Percentiles rank a stretch among this genome's conserved stretches.
Conservation (phyloP, 2,797 vertebrate genomes). For the Amphiprion clarkii region DNA sequence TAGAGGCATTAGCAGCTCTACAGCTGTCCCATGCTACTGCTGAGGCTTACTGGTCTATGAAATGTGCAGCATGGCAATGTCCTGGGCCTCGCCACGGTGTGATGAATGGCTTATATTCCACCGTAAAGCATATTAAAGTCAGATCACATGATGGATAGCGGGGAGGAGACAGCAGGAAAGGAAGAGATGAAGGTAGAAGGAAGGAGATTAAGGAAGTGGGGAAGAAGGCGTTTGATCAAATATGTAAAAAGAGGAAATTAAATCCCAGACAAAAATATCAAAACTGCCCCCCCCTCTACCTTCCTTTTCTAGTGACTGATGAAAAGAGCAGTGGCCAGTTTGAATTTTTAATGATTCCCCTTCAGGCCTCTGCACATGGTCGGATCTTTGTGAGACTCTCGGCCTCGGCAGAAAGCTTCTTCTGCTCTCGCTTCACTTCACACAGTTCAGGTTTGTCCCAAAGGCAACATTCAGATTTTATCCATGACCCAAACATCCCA, state of each 20-base stretch:
- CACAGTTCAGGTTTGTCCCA: slow-evolving; percentile 49
- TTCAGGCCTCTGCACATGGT: slow-evolving; percentile 38
- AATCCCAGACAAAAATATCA: slow-evolving; percentile 82
- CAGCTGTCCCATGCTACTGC: slow-evolving; percentile 62
- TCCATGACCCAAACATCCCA: slow-evolving; percentile 44
- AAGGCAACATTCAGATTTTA: slow-evolving; percentile 46
- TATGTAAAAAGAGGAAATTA: slow-evolving; percentile 86
- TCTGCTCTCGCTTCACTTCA: slow-evolving; percentile 58
- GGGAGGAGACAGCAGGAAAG: slow-evolving; percentile 53
- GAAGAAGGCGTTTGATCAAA: slow-evolving; percentile 72
- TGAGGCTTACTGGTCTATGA: slow-evolving; percentile 78
- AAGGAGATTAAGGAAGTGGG: slow-evolving; percentile 39
- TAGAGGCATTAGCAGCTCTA: slow-evolving; percentile 77
- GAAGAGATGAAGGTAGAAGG: slow-evolving; percentile 37
- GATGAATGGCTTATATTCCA: slow-evolving; percentile 82
- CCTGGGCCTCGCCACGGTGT: slow-evolving; percentile 66
- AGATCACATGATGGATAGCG: slow-evolving; percentile 79
- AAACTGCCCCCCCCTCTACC: slow-evolving; percentile 53
- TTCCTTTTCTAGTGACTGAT: slow-evolving; percentile 72
- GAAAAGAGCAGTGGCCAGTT: slow-evolving; percentile 64
- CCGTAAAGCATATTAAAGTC: slow-evolving; percentile 85
- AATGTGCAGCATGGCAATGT: slow-evolving; percentile 76
- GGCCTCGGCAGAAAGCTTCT: slow-evolving; percentile 35
- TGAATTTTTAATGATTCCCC: slow-evolving; percentile 77
- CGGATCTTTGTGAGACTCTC: slow-evolving; percentile 42